These are phyloP conservation scores for Zootermopsis nevadensis DNA, from an alignment of 2,888 invertebrate species.

Conservation along the genomic window DNA sequence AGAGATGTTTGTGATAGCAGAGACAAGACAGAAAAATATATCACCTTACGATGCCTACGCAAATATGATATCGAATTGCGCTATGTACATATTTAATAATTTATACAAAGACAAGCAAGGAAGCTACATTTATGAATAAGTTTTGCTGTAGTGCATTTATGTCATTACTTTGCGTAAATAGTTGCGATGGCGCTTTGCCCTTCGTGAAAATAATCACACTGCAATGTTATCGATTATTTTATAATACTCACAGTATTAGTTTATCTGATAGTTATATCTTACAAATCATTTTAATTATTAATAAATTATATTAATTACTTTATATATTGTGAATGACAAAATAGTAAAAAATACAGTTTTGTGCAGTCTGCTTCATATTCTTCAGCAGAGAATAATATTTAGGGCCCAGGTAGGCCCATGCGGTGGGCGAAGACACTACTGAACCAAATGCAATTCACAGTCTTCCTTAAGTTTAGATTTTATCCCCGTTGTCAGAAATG, in stretches of 20 bases:
- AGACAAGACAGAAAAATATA: background rate
- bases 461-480: too few species aligned
- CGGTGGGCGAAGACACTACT: too few species aligned
- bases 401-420: too few species aligned
- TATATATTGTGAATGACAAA: too few species aligned
- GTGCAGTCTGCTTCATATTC: too few species aligned
- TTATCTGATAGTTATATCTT: background rate
- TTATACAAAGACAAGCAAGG: background rate
- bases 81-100: background rate
- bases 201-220: slow-evolving; percentile 35
- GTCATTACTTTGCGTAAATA: background rate
- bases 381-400: too few species aligned
- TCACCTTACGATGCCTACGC: background rate
- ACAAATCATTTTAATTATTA: background rate
- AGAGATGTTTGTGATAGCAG: slow-evolving; percentile 14
- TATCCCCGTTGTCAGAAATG: too few species aligned
- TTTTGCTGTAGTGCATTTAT: background rate
- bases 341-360: too few species aligned
- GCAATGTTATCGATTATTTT: background rate
- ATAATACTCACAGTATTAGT: background rate
- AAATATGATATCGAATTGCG: background rate
- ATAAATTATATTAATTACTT: background rate
- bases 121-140: background rate
- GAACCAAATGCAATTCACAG: too few species aligned
- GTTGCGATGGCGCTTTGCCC: slow-evolving; percentile 25